Percentiles rank a stretch among this genome's conserved stretches.
Evolutionary conservation across 2,797 vertebrate species (phyloP).

Genomic region (Halcyon badia): DNA sequence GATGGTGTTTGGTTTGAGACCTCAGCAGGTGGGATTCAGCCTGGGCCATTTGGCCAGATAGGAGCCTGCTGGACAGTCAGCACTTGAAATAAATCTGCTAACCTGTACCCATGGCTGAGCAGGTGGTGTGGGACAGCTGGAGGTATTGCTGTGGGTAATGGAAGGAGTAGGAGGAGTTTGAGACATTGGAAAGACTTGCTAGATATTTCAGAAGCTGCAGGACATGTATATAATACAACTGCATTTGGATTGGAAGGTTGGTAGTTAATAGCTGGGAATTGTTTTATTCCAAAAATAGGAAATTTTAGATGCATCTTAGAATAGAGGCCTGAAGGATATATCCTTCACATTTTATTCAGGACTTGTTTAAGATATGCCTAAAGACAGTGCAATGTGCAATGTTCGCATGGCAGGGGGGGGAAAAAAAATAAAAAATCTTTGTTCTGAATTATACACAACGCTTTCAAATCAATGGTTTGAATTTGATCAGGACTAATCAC

Average conservation of each 20-base stretch:
- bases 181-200: background rate
- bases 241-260: background rate
- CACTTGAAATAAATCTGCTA: background rate
- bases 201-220: background rate
- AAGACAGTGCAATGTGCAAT: background rate
- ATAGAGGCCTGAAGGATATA: background rate
- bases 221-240: background rate
- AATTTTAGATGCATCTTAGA: background rate
- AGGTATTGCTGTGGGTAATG: background rate
- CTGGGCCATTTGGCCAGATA: background rate
- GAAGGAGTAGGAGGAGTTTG: background rate
- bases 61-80: background rate
- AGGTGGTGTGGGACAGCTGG: background rate
- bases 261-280: background rate
- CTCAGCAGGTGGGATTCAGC: background rate
- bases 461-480: background rate
- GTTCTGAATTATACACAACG: background rate
- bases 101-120: accelerated
- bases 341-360: background rate
- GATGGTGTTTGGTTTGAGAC: background rate
- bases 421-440: background rate
- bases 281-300: background rate
- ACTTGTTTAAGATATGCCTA: background rate
- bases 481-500: background rate
- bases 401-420: background rate